Conservation (phyloP, 1,140 invertebrate species). For the Sitodiplosis mosellana region DNA sequence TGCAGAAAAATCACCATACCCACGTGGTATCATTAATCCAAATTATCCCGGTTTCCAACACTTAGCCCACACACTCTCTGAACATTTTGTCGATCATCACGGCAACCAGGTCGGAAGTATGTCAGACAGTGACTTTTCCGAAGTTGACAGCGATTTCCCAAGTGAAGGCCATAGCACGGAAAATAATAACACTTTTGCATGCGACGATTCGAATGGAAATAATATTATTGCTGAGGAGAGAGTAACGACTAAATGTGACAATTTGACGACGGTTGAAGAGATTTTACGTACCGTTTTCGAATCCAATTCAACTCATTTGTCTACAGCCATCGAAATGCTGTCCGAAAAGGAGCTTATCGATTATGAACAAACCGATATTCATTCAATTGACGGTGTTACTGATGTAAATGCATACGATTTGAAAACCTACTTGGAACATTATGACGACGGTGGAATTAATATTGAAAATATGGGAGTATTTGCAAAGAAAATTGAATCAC, state of each 20-base stretch:
- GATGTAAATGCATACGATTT: conserved; percentile 1
- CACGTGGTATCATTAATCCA: conserved; percentile 55
- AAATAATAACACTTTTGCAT: conserved; percentile 14
- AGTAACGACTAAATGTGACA: conserved; percentile 8
- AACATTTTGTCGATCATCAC: conserved; percentile 13
- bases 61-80: conserved; percentile 24
- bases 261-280: conserved; percentile 4
- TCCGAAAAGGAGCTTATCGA: conserved; percentile 27
- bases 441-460: conserved; percentile 1
- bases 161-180: conserved; percentile 15
- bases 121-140: conserved; percentile 29
- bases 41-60: conserved; percentile 58
- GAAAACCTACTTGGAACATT: conserved; percentile 3
- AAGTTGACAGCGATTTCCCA: conserved; percentile 15
- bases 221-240: too few relatives aligned
- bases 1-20: conserved; percentile 6
- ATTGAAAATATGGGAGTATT: not conserved
- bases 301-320: not conserved
- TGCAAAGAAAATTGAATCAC: conserved; percentile 12
- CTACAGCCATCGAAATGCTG: not conserved
- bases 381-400: not conserved
- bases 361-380: conserved; percentile 8
- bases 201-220: too few relatives aligned
- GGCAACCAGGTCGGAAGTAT: conserved; percentile 12
- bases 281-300: not conserved